Conservation (phyloP, 2,797 vertebrate genomes). For the Urocyon cinereoargenteus region DNA sequence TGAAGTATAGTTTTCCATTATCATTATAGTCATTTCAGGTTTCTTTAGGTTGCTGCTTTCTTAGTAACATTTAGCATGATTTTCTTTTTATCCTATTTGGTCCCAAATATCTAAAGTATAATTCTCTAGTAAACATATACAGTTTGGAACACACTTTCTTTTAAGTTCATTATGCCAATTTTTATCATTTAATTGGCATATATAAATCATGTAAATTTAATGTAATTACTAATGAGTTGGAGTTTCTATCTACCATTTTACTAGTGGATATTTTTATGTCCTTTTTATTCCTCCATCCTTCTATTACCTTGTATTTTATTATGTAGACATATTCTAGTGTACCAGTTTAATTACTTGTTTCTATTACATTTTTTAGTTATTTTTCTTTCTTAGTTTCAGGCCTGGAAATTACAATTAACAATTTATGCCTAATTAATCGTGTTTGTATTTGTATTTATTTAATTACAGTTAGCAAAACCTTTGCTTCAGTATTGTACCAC, state of each 20-base stretch:
- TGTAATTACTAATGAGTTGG: not conserved
- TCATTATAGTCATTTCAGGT: not conserved
- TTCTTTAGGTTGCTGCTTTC: not conserved
- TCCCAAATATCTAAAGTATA: not conserved
- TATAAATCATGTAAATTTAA: not conserved
- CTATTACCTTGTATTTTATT: not conserved
- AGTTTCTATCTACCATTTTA: not conserved
- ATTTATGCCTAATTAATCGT: not conserved
- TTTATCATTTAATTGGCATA: not conserved
- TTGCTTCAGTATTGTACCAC: not conserved
- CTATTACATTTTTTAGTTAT: not conserved
- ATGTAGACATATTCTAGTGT: not conserved
- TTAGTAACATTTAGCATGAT: not conserved
- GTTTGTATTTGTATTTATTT: not conserved
- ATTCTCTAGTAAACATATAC: not conserved
- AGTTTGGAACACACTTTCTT: not conserved
- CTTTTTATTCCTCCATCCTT: not conserved
- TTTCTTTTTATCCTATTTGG: not conserved
- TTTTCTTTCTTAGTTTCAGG: not conserved
- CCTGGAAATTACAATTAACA: not conserved
- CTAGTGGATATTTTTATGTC: not conserved
- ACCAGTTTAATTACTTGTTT: not conserved
- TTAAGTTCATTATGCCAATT: not conserved
- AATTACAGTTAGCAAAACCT: not conserved
- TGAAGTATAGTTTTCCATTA: not conserved